phyloP scores from a whole-genome alignment of 2,113 vertebrate species.

The Gambusia affinis region DNA sequence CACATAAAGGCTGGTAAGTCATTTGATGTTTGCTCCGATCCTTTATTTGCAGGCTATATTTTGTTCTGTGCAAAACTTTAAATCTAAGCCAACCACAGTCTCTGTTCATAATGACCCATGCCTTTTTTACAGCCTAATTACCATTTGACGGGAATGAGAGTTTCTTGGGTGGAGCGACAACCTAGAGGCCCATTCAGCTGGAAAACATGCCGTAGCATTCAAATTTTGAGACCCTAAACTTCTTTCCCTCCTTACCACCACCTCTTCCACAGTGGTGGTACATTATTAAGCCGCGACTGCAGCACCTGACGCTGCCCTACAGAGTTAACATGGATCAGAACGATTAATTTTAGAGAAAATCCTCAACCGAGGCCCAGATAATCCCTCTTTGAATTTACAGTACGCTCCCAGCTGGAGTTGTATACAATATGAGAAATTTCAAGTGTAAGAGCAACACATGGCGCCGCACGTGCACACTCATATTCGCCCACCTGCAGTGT shows the following conservation, averaged over 20 bases:
- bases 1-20: background rate
- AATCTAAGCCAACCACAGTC: background rate
- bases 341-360: constrained; percentile 70
- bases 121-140: background rate
- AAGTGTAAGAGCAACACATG: constrained; percentile 16
- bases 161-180: constrained; percentile 17
- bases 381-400: constrained; percentile 69
- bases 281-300: background rate
- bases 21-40: constrained; percentile 1
- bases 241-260: background rate
- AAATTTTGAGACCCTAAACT: background rate
- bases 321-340: constrained; percentile 49
- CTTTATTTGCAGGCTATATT: background rate
- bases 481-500: constrained; percentile 45
- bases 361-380: constrained; percentile 56
- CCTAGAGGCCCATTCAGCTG: constrained; percentile 2
- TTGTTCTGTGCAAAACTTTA: background rate
- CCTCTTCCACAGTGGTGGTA: constrained; percentile 4
- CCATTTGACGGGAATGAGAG: background rate
- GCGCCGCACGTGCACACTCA: constrained; percentile 12
- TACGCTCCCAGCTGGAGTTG: constrained; percentile 37
- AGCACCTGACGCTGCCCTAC: constrained; percentile 26
- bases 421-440: constrained; percentile 28
- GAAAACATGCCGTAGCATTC: background rate
- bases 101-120: background rate